Evolutionary conservation across 2,113 vertebrate genomes (phyloP).

Genomic region (Elgaria multicarinata): DNA sequence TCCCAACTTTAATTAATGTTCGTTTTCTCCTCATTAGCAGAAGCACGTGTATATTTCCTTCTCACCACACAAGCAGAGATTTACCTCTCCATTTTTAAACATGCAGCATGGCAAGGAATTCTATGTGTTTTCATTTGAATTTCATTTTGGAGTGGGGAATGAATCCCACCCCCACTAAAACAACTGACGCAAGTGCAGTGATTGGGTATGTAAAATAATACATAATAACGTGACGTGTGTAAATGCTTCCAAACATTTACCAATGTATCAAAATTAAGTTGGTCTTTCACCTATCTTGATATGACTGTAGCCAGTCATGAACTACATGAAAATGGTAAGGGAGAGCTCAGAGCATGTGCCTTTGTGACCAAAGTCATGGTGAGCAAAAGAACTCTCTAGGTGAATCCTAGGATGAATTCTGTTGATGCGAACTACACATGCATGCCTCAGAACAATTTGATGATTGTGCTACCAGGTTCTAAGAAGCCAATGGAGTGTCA

Average conservation of each 20-base stretch:
- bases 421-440: not conserved
- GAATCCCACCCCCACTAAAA: not conserved
- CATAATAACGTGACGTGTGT: not conserved
- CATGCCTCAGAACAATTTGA: not conserved
- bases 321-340: not conserved
- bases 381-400: not conserved
- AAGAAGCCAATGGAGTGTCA: not conserved
- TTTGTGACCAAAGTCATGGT: not conserved
- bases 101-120: constrained; percentile 24
- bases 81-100: constrained; percentile 8
- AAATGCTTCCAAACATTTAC: not conserved
- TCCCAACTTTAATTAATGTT: constrained; percentile 57
- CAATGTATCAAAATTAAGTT: not conserved
- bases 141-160: constrained; percentile 1
- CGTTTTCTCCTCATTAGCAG: constrained; percentile 68
- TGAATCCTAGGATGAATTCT: not conserved
- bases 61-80: constrained; percentile 45
- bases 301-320: not conserved
- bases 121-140: constrained; percentile 45
- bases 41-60: constrained; percentile 49
- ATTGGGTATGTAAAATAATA: not conserved
- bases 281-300: not conserved
- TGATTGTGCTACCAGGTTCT: not conserved
- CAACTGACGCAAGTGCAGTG: not conserved
- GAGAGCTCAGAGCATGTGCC: not conserved